Conservation (phyloP, 2,797 vertebrate genomes). For the Caiman crocodilus region DNA sequence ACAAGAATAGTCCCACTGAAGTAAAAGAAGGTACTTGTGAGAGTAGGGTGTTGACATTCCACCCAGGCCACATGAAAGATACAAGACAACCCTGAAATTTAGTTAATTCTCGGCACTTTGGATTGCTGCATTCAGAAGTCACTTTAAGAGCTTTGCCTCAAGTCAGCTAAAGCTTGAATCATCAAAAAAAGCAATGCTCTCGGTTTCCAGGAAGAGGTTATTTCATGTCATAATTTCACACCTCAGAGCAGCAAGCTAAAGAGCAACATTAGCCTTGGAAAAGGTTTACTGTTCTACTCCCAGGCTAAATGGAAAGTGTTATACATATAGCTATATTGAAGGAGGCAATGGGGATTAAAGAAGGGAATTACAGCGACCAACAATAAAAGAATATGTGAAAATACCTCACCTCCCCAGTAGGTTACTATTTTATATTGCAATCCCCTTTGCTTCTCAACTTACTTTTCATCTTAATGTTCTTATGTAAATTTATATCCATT, state of each 20-base stretch:
- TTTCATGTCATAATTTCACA: neutral
- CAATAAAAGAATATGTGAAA: neutral
- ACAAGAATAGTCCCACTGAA: neutral
- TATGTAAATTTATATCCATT: neutral
- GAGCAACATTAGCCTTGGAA: neutral
- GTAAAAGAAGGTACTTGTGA: neutral
- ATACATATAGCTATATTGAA: neutral
- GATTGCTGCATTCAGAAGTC: neutral
- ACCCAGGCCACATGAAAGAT: slow-evolving; percentile 23
- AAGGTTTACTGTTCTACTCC: neutral
- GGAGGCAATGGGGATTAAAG: neutral
- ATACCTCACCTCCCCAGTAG: neutral
- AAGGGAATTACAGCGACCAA: neutral
- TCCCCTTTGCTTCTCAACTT: neutral
- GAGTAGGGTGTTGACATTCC: slow-evolving; percentile 15
- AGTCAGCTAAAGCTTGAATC: neutral
- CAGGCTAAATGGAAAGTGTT: neutral
- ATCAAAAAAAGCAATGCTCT: neutral
- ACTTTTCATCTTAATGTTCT: neutral
- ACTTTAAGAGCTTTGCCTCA: neutral
- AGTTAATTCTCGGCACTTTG: neutral
- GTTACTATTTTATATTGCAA: neutral
- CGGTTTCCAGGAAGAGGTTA: neutral
- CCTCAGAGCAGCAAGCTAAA: neutral
- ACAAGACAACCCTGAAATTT: neutral